Base-by-base conservation (phyloP, 2,888 invertebrate species). In the Cistogaster globosa region DNA sequence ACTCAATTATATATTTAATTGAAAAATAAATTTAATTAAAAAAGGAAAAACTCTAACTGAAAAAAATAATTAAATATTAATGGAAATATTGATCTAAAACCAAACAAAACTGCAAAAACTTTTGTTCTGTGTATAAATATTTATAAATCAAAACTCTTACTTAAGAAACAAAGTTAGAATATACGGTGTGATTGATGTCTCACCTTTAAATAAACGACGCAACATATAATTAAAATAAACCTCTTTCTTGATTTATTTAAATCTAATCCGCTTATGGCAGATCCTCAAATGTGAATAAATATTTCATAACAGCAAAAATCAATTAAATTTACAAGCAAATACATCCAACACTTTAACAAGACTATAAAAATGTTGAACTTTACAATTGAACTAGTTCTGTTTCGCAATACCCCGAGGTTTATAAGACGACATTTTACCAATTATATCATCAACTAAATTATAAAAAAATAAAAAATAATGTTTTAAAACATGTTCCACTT, bases 291-390 rank as follows among this genome's bases (percentile, higher is more conserved):
- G 63, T 12, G 42, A 20, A 9, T 57, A n/a, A 62, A 20, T 58
- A 53, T 63, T 38, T 55, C 55, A 63, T 57, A 32, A 82, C 82
- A 82, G 63, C 71, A 76, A 82, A 82, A 71, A 63, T 76, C 82
- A 69, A 82, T 82, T 82, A 65, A 71, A 42, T 42, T 36, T 53
- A 62, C 74, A 67, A 69, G 63, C 60, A 53, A 38, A 68, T 18
- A 14, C 42, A 18, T 36, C 36, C 55, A 42, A 45, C 32, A 32
- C 20, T 18, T 16, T n/a, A 62, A 62, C 16, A 57, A 45, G 36
- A 62, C 57, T 26, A n/a, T 20, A 57, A 80, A 80, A 48, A n/a
- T 63, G 51, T 74, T 55, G 45, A 68, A 68, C 71, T 48, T 0
- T n/a, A 62, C 18, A n/a, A 65, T 51, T 72, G 48, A 58, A 72